These are phyloP conservation scores for Xestia xanthographa DNA, from an alignment of 2,888 invertebrate genomes.

Conservation along the genomic window DNA sequence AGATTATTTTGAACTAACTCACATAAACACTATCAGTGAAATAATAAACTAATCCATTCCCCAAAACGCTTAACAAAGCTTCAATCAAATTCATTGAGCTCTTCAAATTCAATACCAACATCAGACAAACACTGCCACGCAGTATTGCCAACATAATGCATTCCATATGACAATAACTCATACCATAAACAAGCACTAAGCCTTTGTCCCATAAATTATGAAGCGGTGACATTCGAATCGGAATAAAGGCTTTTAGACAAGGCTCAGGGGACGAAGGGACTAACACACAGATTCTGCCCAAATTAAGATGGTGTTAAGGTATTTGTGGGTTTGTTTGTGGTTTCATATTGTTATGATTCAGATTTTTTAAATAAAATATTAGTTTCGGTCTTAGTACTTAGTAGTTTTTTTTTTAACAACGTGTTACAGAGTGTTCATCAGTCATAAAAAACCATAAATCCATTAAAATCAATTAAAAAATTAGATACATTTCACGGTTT, in stretches of 20 bases:
- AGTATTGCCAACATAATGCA: slow-evolving; percentile 59
- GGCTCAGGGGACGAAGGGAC: slow-evolving; percentile 66
- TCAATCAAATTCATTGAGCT: slow-evolving; percentile 34
- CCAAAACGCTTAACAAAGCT: slow-evolving; percentile 4
- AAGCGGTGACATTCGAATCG: slow-evolving; percentile 81
- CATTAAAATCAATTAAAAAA: no score
- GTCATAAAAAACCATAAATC: no score
- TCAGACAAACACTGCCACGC: slow-evolving; percentile 37
- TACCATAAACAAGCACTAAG: slow-evolving; percentile 80
- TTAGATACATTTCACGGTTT: background rate
- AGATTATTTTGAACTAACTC: background rate
- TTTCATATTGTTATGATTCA: slow-evolving; percentile 3
- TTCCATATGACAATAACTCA: slow-evolving; percentile 75
- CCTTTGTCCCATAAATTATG: slow-evolving; percentile 83
- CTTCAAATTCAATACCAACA: slow-evolving; percentile 46
- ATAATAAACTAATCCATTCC: background rate
- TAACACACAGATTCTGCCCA: slow-evolving; percentile 74
- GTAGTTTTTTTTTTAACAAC: no score
- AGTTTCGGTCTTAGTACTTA: background rate
- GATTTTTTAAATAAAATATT: background rate
- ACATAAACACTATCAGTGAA: background rate
- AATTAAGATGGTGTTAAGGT: slow-evolving; percentile 81
- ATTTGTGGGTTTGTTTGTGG: slow-evolving; percentile 64
- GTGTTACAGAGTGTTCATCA: no score
- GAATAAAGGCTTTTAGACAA: slow-evolving; percentile 80